A percentile compares a stretch with the other conserved stretches of the same genome.
Conservation (phyloP, 2,888 invertebrate species). For the Leucozona laternaria region DNA sequence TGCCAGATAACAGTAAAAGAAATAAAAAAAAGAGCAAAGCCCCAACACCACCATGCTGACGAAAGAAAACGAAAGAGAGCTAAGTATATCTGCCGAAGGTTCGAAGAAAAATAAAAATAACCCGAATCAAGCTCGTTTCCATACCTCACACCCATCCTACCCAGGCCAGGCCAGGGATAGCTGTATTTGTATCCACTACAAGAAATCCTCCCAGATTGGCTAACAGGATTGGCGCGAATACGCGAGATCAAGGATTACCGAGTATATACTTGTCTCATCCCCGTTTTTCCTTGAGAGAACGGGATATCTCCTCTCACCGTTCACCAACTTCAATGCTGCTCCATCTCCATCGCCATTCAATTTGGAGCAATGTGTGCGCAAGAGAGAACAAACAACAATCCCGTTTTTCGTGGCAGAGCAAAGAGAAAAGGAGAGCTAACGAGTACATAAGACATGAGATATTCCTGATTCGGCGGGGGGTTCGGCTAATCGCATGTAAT, state of each 20-base stretch:
- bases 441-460: constrained; percentile 61
- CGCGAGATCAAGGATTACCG: constrained; percentile 73
- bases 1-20: constrained; percentile 25
- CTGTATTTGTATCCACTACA: constrained; percentile 20
- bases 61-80: constrained; percentile 49
- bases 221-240: constrained; percentile 72
- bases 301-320: constrained; percentile 45
- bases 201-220: constrained; percentile 69
- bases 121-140: constrained; percentile 17
- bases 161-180: not conserved
- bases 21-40: constrained; percentile 11
- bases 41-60: not conserved
- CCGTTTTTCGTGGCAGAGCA: not conserved
- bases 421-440: constrained; percentile 33
- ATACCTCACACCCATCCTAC: not conserved
- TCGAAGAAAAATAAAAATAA: constrained; percentile 31
- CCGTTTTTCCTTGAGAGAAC: constrained; percentile 44
- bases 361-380: constrained; percentile 24
- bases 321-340: not conserved
- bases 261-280: constrained; percentile 51
- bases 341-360: constrained; percentile 47
- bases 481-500: constrained; percentile 83
- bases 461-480: constrained; percentile 69
- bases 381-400: constrained; percentile 31
- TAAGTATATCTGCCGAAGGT: constrained; percentile 31